Percentiles rank a stretch among this genome's conserved stretches.
Evolutionary conservation across 2,797 vertebrate genomes (phyloP).

Genomic region (Staurois parvus): DNA sequence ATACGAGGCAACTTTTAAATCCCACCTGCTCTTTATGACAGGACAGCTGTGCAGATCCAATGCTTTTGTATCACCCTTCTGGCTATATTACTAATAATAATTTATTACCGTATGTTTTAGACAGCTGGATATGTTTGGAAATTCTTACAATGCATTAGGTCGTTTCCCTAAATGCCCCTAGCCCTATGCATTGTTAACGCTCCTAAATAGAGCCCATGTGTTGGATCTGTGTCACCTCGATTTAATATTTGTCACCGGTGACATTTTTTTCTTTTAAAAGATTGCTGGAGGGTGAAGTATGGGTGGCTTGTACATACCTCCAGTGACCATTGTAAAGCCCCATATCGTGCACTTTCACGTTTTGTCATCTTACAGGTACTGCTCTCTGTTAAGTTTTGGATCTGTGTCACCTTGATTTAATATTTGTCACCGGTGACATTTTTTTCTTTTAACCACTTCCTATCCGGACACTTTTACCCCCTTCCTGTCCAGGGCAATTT

Average conservation of each 20-base stretch:
- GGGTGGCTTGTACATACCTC: neutral
- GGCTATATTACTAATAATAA: slow-evolving; percentile 49
- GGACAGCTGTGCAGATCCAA: slow-evolving; percentile 52
- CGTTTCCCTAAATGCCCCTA: slow-evolving; percentile 47
- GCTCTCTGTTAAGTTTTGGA: no score
- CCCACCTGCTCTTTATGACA: slow-evolving; percentile 58
- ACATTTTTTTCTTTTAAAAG: neutral
- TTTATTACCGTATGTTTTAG: slow-evolving; percentile 53
- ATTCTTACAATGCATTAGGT: slow-evolving; percentile 31
- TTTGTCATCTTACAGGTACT: no score
- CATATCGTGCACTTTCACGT: neutral
- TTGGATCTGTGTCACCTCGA: neutral
- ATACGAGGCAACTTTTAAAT: slow-evolving; percentile 53
- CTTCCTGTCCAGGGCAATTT: no score
- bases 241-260: neutral
- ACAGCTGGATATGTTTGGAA: slow-evolving; percentile 51
- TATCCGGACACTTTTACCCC: no score
- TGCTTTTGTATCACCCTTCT: slow-evolving; percentile 50
- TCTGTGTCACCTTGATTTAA: neutral
- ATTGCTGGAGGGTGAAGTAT: neutral
- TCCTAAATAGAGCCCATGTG: slow-evolving; percentile 12
- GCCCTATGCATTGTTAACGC: slow-evolving; percentile 28
- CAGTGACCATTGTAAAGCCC: neutral
- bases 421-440: neutral
- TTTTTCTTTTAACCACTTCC: no score